Evolutionary conservation across 2,888 invertebrate genomes (phyloP).

Genomic region (Campopleginae sp.): DNA sequence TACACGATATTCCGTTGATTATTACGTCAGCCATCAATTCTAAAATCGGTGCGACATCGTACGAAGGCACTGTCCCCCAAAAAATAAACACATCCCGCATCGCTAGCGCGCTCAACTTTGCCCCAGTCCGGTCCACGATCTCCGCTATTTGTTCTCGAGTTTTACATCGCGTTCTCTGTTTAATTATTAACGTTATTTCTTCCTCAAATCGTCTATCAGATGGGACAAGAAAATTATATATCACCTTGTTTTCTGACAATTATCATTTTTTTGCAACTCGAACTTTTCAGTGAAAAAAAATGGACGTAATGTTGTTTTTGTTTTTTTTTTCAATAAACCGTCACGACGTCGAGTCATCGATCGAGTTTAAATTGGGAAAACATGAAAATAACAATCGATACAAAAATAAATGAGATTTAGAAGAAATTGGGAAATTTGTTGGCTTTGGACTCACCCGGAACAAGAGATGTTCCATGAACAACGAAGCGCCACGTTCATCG

Average conservation of each 20-base stretch:
- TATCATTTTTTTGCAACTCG: too few relatives aligned
- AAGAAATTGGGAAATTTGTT: not conserved
- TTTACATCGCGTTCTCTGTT: constrained; percentile 70
- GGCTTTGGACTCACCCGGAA: constrained; percentile 70
- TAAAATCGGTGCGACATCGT: constrained; percentile 69
- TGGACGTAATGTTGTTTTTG: too few relatives aligned
- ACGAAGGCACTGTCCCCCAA: constrained; percentile 72
- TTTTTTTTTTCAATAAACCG: too few relatives aligned
- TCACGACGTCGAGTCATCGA: too few relatives aligned
- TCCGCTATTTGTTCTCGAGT: constrained; percentile 68
- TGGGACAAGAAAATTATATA: not conserved
- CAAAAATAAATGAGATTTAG: not conserved
- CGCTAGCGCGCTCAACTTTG: constrained; percentile 70
- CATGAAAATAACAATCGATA: too few relatives aligned
- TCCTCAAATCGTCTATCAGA: constrained; percentile 3
- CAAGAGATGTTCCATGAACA: constrained; percentile 75
- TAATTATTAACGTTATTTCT: not conserved
- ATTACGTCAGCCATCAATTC: constrained; percentile 74
- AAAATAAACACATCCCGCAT: constrained; percentile 75
- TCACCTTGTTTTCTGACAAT: too few relatives aligned
- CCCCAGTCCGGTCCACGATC: constrained; percentile 72
- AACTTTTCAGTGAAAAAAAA: too few relatives aligned
- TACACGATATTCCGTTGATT: constrained; percentile 73
- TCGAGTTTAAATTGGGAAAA: too few relatives aligned
- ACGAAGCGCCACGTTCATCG: constrained; percentile 73